Percentiles rank a stretch among this genome's conserved stretches.
These are phyloP conservation scores for Syrista parreyssii DNA, from an alignment of 2,888 invertebrate species.

Conservation along the genomic window DNA sequence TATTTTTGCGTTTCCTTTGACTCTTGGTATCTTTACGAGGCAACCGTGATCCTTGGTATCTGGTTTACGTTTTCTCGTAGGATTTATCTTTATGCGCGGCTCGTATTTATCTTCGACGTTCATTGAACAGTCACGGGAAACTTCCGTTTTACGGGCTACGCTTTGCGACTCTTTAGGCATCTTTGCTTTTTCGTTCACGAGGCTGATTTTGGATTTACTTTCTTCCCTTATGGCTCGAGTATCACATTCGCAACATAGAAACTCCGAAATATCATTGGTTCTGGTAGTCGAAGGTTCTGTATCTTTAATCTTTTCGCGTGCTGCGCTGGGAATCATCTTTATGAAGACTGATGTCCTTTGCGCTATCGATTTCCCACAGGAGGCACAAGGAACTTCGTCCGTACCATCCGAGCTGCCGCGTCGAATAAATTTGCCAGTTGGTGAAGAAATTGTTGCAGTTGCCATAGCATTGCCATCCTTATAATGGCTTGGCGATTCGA, in stretches of 20 bases:
- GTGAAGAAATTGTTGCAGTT: background rate
- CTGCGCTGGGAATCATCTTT: background rate
- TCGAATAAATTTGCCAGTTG: background rate
- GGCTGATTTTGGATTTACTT: background rate
- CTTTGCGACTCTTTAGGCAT: background rate
- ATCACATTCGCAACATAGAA: background rate
- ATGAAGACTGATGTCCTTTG: background rate
- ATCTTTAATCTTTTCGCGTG: too few species aligned
- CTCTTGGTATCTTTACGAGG: conserved; percentile 37
- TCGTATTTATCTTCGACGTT: background rate
- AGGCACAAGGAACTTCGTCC: background rate
- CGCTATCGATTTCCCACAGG: background rate
- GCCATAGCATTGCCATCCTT: background rate
- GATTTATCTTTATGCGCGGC: background rate
- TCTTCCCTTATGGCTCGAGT: background rate
- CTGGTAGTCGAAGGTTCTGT: too few species aligned
- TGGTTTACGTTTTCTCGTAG: conserved; percentile 10
- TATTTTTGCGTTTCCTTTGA: background rate
- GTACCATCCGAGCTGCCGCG: background rate
- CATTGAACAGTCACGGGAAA: background rate
- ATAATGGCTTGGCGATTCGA: background rate
- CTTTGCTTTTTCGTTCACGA: background rate
- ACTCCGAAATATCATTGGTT: background rate
- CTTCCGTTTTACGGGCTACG: background rate
- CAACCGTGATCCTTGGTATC: conserved; percentile 39